Percentiles rank a stretch among this genome's conserved stretches.
These are phyloP conservation scores for Arrhopalites spinosus DNA, from an alignment of 2,888 invertebrate species.

Conservation along the genomic window DNA sequence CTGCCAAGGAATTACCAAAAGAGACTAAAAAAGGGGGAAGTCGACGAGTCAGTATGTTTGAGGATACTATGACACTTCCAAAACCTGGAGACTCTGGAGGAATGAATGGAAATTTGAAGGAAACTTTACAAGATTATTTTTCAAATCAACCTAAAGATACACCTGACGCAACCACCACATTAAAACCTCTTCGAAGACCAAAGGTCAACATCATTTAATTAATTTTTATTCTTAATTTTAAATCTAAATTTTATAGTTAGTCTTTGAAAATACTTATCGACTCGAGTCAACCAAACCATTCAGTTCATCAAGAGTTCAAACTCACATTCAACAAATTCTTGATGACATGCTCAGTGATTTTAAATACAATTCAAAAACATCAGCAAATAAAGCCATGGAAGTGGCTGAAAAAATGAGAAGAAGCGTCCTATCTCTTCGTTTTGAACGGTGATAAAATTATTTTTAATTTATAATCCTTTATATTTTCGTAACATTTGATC, in stretches of 20 bases:
- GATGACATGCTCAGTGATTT: constrained; percentile 66
- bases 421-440: constrained; percentile 69
- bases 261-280: constrained; percentile 70
- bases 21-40: neutral
- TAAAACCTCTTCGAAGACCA: constrained; percentile 49
- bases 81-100: constrained; percentile 2
- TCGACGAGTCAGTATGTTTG: constrained; percentile 26
- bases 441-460: constrained; percentile 66
- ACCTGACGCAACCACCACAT: constrained; percentile 35
- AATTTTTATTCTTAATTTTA: neutral
- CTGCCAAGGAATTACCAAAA: neutral
- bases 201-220: constrained; percentile 35
- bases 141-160: constrained; percentile 27
- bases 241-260: constrained; percentile 30
- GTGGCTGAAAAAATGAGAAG: constrained; percentile 67
- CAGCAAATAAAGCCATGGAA: constrained; percentile 65
- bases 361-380: constrained; percentile 67
- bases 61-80: neutral
- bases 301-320: constrained; percentile 67
- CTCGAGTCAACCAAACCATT: constrained; percentile 69
- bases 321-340: constrained; percentile 66
- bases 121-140: constrained; percentile 14
- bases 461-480: neutral
- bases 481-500: neutral
- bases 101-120: constrained; percentile 8